Percentiles rank a stretch among this genome's conserved stretches.
Evolutionary conservation across 37 sponge, comb jelly and placozoan genomes (phyloP).

Genomic region (Amphimedon queenslandica): DNA sequence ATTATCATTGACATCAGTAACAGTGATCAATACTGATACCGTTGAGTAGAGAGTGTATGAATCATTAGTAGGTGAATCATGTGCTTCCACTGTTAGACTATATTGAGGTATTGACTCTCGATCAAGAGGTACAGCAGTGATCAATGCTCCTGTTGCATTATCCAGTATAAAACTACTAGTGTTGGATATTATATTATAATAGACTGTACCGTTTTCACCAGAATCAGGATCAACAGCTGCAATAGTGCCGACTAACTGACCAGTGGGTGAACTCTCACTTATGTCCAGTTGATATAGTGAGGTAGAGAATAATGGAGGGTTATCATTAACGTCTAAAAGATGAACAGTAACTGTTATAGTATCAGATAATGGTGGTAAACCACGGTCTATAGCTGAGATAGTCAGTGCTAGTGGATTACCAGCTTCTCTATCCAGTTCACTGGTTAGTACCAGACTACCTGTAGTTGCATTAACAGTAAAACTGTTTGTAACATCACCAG

Average conservation of each 20-base stretch:
- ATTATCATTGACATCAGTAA: constrained; percentile 60
- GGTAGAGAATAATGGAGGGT: constrained; percentile 45
- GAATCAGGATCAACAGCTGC: constrained; percentile 52
- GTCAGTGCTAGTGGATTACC: constrained; percentile 10
- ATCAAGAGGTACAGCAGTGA: constrained; percentile 20
- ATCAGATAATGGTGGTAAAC: constrained; percentile 49
- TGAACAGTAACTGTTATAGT: constrained; percentile 28
- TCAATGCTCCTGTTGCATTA: constrained; percentile 16
- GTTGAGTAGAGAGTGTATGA: constrained; percentile 14
- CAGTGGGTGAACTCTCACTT: constrained; percentile 17
- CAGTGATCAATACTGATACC: constrained; percentile 26
- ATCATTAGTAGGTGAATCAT: constrained; percentile 32
- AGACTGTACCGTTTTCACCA: constrained; percentile 31
- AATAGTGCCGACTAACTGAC: constrained; percentile 17
- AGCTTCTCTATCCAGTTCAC: constrained; percentile 49
- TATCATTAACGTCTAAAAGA: constrained; percentile 63
- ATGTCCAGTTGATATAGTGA: constrained; percentile 13
- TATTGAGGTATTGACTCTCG: constrained; percentile 24
- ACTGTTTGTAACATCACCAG: constrained; percentile 40
- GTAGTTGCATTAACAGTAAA: constrained; percentile 43
- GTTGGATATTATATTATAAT: constrained; percentile 30
- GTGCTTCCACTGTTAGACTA: constrained; percentile 33
- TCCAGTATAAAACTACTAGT: constrained; percentile 34
- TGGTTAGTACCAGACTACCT: constrained; percentile 27
- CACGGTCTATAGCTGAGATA: constrained; percentile 52